These are phyloP conservation scores for Drosophila nigritarsus DNA, from an alignment of 2,888 invertebrate genomes.

Conservation along the genomic window DNA sequence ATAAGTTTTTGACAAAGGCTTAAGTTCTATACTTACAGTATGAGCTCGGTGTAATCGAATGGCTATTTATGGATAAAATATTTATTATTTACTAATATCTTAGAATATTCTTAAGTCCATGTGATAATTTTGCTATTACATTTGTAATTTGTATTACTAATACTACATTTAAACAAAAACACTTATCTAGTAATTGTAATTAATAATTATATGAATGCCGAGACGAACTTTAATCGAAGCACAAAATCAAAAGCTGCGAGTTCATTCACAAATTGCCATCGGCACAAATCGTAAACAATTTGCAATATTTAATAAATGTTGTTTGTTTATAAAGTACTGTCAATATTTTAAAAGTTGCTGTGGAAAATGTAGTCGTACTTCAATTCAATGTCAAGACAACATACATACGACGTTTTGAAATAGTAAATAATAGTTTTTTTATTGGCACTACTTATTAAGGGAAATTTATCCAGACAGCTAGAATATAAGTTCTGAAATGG, in stretches of 20 bases:
- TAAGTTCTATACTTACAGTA: slow-evolving; percentile 50
- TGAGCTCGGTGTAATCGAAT: slow-evolving; percentile 30
- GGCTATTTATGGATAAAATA: slow-evolving; percentile 31
- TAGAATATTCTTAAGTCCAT: slow-evolving; percentile 31
- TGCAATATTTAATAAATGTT: slow-evolving; percentile 14
- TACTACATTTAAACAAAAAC: background rate
- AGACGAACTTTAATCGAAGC: slow-evolving; percentile 37
- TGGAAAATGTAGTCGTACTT: slow-evolving; percentile 6
- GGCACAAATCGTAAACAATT: slow-evolving; percentile 31
- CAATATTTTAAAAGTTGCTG: slow-evolving; percentile 51
- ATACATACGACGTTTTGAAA: slow-evolving; percentile 21
- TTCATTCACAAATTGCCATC: slow-evolving; percentile 43
- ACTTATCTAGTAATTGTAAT: slow-evolving; percentile 24
- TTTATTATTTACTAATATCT: slow-evolving; percentile 22
- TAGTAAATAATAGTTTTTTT: too few species aligned
- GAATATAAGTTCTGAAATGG: background rate
- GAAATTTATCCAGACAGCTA: background rate
- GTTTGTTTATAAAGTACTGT: slow-evolving; percentile 49
- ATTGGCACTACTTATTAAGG: background rate
- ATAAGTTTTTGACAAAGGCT: slow-evolving; percentile 5
- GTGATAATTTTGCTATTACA: slow-evolving; percentile 15
- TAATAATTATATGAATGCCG: slow-evolving; percentile 38
- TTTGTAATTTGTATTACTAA: background rate
- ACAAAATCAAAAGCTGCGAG: slow-evolving; percentile 28
- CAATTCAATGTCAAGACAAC: slow-evolving; percentile 61